A percentile compares a stretch with the other conserved stretches of the same genome.
These are phyloP conservation scores for Sparidentex hasta DNA, from an alignment of 2,797 vertebrate species.

Conservation along the genomic window DNA sequence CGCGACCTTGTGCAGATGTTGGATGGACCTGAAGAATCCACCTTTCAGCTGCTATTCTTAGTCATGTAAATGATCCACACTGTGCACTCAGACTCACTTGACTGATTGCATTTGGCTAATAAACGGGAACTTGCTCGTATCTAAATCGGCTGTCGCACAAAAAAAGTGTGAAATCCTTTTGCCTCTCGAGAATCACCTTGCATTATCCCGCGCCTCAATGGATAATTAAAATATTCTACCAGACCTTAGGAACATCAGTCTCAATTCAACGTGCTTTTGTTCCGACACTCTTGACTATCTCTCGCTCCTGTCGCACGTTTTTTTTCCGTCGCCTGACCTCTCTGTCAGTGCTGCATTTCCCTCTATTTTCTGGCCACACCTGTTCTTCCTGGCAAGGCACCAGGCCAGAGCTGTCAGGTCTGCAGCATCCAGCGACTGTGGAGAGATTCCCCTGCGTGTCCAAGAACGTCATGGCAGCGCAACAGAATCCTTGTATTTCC, in stretches of 20 bases:
- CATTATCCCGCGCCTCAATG: background rate
- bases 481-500: slow-evolving; percentile 14
- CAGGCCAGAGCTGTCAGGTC: slow-evolving; percentile 33
- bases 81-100: slow-evolving; percentile 74
- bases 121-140: slow-evolving; percentile 65
- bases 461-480: background rate
- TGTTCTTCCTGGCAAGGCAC: slow-evolving; percentile 50
- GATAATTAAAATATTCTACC: slow-evolving; percentile 22
- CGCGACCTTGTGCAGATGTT: slow-evolving; percentile 72
- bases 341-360: slow-evolving; percentile 28
- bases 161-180: slow-evolving; percentile 33
- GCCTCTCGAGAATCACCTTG: slow-evolving; percentile 3
- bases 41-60: slow-evolving; percentile 76
- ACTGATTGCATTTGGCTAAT: slow-evolving; percentile 77
- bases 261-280: background rate
- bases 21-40: slow-evolving; percentile 72
- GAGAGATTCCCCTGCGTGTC: slow-evolving; percentile 9
- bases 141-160: slow-evolving; percentile 10
- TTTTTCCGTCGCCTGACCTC: slow-evolving; percentile 29
- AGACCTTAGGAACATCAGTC: background rate
- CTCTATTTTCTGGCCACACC: slow-evolving; percentile 44
- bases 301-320: slow-evolving; percentile 12
- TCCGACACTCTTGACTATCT: slow-evolving; percentile 1
- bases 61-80: slow-evolving; percentile 76
- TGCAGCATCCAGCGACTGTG: slow-evolving; percentile 10